phyloP scores from a whole-genome alignment of 2,888 invertebrate species.

The Ferdinandea cuprea region DNA sequence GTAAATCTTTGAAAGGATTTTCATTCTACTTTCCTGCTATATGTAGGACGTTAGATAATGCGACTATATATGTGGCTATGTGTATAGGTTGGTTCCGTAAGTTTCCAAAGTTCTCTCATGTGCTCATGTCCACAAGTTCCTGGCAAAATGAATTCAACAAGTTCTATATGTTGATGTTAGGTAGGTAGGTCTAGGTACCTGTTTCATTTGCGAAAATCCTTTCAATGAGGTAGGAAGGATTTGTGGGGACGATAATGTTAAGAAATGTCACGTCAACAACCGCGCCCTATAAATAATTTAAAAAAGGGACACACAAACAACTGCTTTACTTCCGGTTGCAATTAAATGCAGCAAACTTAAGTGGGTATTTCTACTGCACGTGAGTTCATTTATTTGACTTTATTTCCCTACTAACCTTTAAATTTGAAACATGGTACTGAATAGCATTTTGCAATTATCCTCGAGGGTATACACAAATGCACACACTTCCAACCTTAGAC shows the following conservation, averaged over 20 bases:
- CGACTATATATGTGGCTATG: too few relatives aligned
- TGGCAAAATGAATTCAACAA: conserved; percentile 27
- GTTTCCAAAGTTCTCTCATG: background rate
- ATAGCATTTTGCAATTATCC: conserved; percentile 13
- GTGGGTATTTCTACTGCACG: conserved; percentile 15
- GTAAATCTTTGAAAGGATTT: conserved; percentile 22
- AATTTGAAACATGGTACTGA: conserved; percentile 11
- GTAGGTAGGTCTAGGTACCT: background rate
- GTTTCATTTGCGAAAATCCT: conserved; percentile 28
- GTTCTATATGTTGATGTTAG: too few relatives aligned
- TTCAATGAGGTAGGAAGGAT: conserved; percentile 1
- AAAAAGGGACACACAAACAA: conserved; percentile 1
- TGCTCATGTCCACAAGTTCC: conserved; percentile 20
- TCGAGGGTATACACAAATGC: background rate
- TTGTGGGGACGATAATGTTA: background rate
- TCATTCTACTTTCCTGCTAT: background rate
- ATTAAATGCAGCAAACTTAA: conserved; percentile 27
- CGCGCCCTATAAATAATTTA: conserved; percentile 3
- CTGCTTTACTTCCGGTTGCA: conserved; percentile 26
- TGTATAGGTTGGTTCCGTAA: background rate
- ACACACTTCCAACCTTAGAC: background rate
- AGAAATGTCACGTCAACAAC: background rate
- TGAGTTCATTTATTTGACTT: conserved; percentile 9
- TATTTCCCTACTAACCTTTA: conserved; percentile 11
- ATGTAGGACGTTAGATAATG: too few relatives aligned